phyloP scores from a whole-genome alignment of 2,797 vertebrate species.

The Dryobates pubescens region DNA sequence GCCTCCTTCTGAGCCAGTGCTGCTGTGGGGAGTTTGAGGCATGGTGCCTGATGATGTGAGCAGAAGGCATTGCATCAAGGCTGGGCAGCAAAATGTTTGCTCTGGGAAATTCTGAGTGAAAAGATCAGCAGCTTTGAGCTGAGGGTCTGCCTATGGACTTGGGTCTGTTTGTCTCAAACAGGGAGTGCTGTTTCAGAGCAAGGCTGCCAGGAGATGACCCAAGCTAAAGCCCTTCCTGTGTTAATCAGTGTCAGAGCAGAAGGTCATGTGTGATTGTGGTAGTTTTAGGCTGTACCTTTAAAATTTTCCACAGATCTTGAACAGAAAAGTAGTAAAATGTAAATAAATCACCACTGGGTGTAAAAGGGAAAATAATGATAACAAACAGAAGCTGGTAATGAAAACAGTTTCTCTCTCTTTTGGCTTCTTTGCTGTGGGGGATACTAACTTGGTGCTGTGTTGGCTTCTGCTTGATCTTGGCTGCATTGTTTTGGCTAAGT shows the following conservation, averaged over 20 bases:
- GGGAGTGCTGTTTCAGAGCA: neutral
- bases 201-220: conserved; percentile 27
- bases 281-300: no score
- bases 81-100: conserved; percentile 14
- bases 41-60: neutral
- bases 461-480: no score
- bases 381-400: no score
- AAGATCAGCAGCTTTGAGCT: neutral
- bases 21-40: neutral
- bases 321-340: no score
- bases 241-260: conserved; percentile 33
- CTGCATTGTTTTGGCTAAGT: no score
- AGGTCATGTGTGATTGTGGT: neutral
- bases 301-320: no score
- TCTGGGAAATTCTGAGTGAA: neutral
- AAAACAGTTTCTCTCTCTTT: no score
- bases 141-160: conserved; percentile 10
- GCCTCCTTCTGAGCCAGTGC: rapidly evolving
- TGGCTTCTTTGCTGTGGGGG: no score
- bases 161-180: conserved; percentile 34
- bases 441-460: no score
- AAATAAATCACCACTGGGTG: no score
- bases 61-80: neutral
- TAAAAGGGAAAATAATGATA: no score
- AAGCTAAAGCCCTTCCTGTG: neutral